Evolutionary conservation across 1,140 invertebrate genomes (phyloP).

Genomic region (Papilio xuthus): DNA sequence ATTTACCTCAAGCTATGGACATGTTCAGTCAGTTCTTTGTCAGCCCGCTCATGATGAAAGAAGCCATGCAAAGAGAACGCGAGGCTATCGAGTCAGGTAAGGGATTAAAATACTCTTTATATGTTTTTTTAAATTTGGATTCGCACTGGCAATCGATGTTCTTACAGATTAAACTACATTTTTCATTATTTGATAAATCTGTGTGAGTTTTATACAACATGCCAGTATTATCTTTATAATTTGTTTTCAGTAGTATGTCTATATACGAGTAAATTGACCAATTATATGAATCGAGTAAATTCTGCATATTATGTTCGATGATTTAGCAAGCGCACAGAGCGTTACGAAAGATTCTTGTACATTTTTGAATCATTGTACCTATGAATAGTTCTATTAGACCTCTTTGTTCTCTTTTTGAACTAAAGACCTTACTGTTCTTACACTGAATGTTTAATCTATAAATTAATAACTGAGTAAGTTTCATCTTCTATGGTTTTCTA

Average conservation of each 20-base stretch:
- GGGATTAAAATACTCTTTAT: no score
- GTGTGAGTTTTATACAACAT: no score
- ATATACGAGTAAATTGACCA: not conserved
- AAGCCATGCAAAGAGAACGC: conserved; percentile 94
- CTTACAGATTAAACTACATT: no score
- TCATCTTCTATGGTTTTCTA: no score
- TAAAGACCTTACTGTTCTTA: no score
- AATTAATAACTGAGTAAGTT: no score
- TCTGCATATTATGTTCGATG: not conserved
- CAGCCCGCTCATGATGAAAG: conserved; percentile 91
- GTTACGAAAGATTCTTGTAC: not conserved
- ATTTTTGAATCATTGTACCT: not conserved
- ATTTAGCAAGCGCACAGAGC: not conserved
- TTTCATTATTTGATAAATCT: no score
- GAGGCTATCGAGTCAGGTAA: conserved; percentile 95
- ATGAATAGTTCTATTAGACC: not conserved
- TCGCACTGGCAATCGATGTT: not conserved
- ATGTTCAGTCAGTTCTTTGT: conserved; percentile 96
- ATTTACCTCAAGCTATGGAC: conserved; percentile 88
- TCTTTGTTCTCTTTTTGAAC: not conserved
- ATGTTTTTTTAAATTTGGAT: not conserved
- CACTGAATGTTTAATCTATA: no score
- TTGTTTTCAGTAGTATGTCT: not conserved
- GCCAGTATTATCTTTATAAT: not conserved
- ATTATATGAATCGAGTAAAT: not conserved